Evolutionary conservation across 1,140 invertebrate genomes (phyloP), one percentile per base, ranked within the genome.

Genomic region (Rhyacophila brunnea): DNA sequence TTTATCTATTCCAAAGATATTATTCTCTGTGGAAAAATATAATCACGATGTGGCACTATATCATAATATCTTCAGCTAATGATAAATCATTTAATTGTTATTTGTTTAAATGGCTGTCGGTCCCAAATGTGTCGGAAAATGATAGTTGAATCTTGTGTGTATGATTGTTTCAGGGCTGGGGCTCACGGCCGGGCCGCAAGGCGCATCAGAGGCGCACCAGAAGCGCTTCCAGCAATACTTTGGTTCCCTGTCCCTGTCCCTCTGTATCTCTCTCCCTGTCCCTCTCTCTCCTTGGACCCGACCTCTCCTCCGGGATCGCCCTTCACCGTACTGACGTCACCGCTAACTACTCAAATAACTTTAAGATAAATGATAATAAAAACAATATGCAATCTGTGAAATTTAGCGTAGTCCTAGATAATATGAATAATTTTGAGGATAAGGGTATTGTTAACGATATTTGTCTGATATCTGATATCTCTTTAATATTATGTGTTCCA

Each of bases 341-440:
- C 79, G 75, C 78, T 81, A 77, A 75, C 75, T 78, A 74, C 74
- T 77, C 76, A 72, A 79, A 78, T 75, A 75, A 77, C 75, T 75
- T 74, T 78, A 78, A 79, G 74, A 75, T 78, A 75, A 75, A 76
- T 71, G 75, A 72, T 78, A 79, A 79, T 79, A 74, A 75, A 78
- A 78, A 79, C 78, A 83, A 81, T 80, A 82, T 83, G 81, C 81
- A 83, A 83, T 82, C 82, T 84, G 82, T 84, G 82, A 80, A 80
- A 74, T 74, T 77, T 79, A 80, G 71, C 76, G 71, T 77, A 78
- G 75, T 74, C 69, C 64, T 78, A 80, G 75, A 71, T 74, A 72
- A 74, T 75, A 77, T 74, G 73, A 77, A 75, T 80, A 74, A 78
- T 76, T 76, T 77, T 73, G 75, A 78, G 71, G 75, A 77, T 78